A percentile compares a stretch with the other conserved stretches of the same genome.
These are phyloP conservation scores for Diadophis punctatus DNA, from an alignment of 2,113 vertebrate genomes.

Conservation along the genomic window DNA sequence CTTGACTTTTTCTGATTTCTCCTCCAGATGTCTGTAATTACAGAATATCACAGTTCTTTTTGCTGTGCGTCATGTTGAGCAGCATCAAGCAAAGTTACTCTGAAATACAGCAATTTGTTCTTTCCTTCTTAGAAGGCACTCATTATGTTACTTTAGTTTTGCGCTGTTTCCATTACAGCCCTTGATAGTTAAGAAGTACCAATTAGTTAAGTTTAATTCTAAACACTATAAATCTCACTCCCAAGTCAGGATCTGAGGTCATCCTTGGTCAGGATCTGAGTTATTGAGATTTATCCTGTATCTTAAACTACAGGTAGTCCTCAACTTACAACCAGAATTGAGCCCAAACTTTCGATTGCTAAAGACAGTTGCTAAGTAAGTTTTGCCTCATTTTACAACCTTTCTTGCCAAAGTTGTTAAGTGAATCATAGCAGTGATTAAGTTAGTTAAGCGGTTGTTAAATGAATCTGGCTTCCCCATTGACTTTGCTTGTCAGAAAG, in stretches of 20 bases:
- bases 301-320: not conserved
- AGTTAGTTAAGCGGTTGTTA: not conserved
- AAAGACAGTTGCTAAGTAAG: not conserved
- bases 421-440: not conserved
- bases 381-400: not conserved
- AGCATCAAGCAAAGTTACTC: not conserved
- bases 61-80: not conserved
- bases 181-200: fast-evolving
- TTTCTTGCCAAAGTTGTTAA: not conserved
- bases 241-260: too few relatives aligned
- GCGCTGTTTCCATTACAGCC: not conserved
- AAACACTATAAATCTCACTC: fast-evolving
- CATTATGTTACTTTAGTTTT: not conserved
- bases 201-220: not conserved
- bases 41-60: fast-evolving
- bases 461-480: not conserved
- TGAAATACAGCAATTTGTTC: fast-evolving
- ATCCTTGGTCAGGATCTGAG: too few relatives aligned
- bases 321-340: not conserved
- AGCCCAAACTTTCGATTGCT: not conserved
- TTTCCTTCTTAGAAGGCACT: not conserved
- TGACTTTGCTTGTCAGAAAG: not conserved
- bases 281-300: not conserved
- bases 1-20: not conserved
- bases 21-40: not conserved